Conservation (phyloP, 2,888 invertebrate genomes). For the Drosophila dives region DNA sequence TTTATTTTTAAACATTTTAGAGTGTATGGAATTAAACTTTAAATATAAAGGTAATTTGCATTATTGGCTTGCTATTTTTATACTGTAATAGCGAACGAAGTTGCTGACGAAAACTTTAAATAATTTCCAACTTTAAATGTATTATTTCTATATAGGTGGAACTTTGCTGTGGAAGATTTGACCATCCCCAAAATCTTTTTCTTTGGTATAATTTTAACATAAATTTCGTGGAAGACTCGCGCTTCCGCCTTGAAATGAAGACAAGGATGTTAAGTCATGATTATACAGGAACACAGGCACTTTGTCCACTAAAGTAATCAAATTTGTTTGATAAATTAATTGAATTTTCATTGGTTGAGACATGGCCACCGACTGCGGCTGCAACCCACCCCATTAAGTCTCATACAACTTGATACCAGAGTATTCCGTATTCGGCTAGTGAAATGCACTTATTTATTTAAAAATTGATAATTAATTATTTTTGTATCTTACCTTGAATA, state of each 20-base stretch:
- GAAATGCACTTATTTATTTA: background rate
- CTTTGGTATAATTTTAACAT: background rate
- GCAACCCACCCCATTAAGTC: background rate
- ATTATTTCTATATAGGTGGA: background rate
- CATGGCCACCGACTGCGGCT: background rate
- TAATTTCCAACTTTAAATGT: background rate
- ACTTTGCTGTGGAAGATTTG: background rate
- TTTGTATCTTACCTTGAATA: constrained; percentile 1
- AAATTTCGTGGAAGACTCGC: background rate
- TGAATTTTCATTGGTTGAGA: background rate
- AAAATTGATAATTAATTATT: background rate
- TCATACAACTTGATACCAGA: background rate
- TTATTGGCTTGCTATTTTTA: background rate
- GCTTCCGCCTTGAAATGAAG: background rate
- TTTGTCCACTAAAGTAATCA: background rate
- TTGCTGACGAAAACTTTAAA: no score
- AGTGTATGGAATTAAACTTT: background rate
- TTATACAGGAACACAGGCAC: background rate
- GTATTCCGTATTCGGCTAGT: background rate
- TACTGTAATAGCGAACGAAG: background rate
- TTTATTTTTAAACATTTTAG: background rate
- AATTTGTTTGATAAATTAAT: background rate
- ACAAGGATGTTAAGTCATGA: background rate
- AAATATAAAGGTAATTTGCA: background rate
- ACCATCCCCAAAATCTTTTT: background rate